Evolutionary conservation across 2,797 vertebrate genomes (phyloP).

Genomic region (Peromyscus nudipes): DNA sequence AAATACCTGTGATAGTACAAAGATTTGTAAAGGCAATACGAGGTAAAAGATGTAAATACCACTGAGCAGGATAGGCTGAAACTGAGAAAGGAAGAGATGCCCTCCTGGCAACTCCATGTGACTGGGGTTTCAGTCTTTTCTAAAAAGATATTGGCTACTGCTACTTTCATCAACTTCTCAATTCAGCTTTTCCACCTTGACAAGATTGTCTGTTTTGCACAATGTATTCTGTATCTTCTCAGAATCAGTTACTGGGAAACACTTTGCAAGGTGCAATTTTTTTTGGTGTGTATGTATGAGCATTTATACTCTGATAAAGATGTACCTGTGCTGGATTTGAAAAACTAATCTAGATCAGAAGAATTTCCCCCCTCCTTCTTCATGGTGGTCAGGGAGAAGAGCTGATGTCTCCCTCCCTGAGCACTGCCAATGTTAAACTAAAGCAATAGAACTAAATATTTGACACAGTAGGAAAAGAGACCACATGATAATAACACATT

Average conservation of each 20-base stretch:
- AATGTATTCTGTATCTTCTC: neutral
- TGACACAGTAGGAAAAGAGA: neutral
- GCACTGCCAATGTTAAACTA: too few relatives aligned
- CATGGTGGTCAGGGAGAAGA: too few relatives aligned
- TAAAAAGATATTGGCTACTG: neutral
- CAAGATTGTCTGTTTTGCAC: neutral
- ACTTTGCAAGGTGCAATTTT: neutral
- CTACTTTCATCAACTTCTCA: neutral
- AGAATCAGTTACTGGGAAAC: neutral
- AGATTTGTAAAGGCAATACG: neutral
- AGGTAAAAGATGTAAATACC: neutral
- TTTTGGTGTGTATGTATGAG: neutral
- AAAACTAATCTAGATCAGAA: neutral
- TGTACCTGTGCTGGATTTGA: neutral
- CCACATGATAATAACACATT: neutral
- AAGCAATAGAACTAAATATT: too few relatives aligned
- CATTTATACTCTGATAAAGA: neutral
- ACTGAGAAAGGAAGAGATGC: neutral
- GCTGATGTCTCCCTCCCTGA: too few relatives aligned
- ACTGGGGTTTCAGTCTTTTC: neutral
- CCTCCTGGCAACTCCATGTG: neutral
- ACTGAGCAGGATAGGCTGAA: neutral
- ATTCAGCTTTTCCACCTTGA: neutral
- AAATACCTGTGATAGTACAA: neutral
- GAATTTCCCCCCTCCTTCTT: too few relatives aligned